Base-by-base conservation (phyloP, 2,113 vertebrate genomes). In the Myrmecophaga tridactyla region DNA sequence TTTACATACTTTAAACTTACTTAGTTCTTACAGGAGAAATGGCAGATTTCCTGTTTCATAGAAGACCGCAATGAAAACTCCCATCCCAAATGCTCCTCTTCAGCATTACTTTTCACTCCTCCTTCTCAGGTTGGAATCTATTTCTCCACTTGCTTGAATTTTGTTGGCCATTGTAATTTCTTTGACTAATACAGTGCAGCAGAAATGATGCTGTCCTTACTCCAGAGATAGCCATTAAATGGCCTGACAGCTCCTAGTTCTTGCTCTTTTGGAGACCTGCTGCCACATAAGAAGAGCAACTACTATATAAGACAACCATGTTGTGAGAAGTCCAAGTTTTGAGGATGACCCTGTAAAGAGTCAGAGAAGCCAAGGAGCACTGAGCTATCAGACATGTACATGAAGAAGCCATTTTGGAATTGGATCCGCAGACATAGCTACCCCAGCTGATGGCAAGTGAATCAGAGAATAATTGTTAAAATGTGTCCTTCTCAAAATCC, bases 121-220 rank as follows among this genome's bases (percentile, higher is more conserved):
- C 34, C 43, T 21, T 20, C 36, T 48, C 51, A 15, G 75, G 34
- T 34, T n/a, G 29, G 23, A 36, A 6, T 36, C 12, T 29, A 12
- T 62, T 87, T 46, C 14, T 25, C 34, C 14, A 36, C 21, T 15
- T 1, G 6, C 41, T 46, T 17, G 21, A 18, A 36, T n/a, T 23
- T 51, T 25, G 34, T 43, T 51, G 20, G 2, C 8, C 9, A 25
- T 1, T 23, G 2, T 3, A 36, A 62, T 43, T 75, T 65, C 9
- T 75, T 53, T 21, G 15, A 20, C n/a, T 13, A 51, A 39, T 13
- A 78, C 5, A 65, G 31, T 13, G 10, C 34, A 23, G 25, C 34
- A 29, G 7, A 3, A 11, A 21, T 8, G 4, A 25, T 39, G 60
- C 13, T n/a, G 11, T 58, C 0, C 41, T 1, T n/a, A 51, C 23